Conservation (phyloP, 2,113 vertebrate genomes). For the Apistogramma diplotaenia region DNA sequence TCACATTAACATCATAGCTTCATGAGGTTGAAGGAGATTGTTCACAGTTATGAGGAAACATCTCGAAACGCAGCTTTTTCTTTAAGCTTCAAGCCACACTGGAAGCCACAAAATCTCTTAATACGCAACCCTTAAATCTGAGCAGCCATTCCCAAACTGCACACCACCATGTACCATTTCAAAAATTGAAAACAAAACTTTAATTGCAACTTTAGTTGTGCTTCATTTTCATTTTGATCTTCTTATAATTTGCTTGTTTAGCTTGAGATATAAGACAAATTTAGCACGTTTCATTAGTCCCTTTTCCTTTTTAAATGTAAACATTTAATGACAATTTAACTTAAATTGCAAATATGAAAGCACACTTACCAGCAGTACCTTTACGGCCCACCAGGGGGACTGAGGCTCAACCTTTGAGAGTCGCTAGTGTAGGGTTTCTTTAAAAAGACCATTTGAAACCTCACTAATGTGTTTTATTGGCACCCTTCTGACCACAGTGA, state of each 20-base stretch:
- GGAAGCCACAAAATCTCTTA: too few species aligned
- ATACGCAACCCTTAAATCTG: too few species aligned
- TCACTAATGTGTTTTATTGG: neutral
- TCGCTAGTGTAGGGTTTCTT: neutral
- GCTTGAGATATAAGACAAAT: neutral
- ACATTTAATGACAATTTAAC: neutral
- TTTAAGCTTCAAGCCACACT: neutral
- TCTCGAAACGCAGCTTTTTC: neutral
- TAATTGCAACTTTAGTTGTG: neutral
- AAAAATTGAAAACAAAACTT: neutral
- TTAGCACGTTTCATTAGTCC: neutral
- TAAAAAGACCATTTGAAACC: neutral
- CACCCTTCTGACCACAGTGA: neutral
- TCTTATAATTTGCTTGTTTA: too few species aligned
- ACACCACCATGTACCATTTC: too few species aligned
- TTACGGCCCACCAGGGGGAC: neutral
- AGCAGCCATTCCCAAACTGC: too few species aligned
- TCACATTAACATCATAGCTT: neutral
- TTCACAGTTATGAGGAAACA: neutral
- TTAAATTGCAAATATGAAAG: neutral
- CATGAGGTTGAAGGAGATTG: neutral
- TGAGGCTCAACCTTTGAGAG: neutral
- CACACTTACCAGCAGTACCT: neutral
- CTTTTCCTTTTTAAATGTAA: neutral
- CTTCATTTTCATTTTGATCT: too few species aligned